Base-by-base conservation (phyloP, 1,140 invertebrate genomes). In the Monomorium pharaonis region DNA sequence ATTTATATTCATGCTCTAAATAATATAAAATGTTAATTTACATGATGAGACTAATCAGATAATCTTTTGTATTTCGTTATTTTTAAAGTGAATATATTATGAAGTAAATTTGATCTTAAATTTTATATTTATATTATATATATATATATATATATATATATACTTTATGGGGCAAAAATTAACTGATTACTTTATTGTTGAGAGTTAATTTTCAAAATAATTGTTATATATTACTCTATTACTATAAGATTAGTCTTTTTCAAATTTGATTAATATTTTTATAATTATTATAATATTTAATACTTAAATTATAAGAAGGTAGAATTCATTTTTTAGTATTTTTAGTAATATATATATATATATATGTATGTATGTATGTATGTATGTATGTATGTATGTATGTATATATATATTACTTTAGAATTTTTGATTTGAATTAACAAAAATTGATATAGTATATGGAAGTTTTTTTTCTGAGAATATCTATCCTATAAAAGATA, bases 221-320 rank as follows among this genome's bases (percentile, higher is more conserved):
- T 30, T 69, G 6, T 24, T 21, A 21, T 85, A 80, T 63, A 67
- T 88, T 84, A 85, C 37, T 69, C 14, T 6, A 37, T 49, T 42
- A 21, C 42, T 44, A 18, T 42, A 69, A 49, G 24, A 63, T 67
- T 47, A n/a, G 27, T 12, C 2, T 2, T n/a, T 47, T 37, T 16
- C n/a, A n/a, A n/a, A n/a, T n/a, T n/a, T n/a, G n/a, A n/a, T 44
- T 44, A 56, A 2, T 44, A 37, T 42, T 49, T 21, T 24, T 75
- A 1, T 6, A 24, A 47, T 16, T 33, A 12, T 42, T 60, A n/a
- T n/a, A 24, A 69, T 69, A 21, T 69, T 69, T 16, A 67, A 69
- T 65, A 16, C 30, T 60, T 18, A 5, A n/a, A 37, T 37, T 63
- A 63, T 63, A 37, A 63, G 4, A 21, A 63, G 12, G 37, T 63